Evolutionary conservation across 2,113 vertebrate species (phyloP).

Genomic region (Laticauda laticaudata): DNA sequence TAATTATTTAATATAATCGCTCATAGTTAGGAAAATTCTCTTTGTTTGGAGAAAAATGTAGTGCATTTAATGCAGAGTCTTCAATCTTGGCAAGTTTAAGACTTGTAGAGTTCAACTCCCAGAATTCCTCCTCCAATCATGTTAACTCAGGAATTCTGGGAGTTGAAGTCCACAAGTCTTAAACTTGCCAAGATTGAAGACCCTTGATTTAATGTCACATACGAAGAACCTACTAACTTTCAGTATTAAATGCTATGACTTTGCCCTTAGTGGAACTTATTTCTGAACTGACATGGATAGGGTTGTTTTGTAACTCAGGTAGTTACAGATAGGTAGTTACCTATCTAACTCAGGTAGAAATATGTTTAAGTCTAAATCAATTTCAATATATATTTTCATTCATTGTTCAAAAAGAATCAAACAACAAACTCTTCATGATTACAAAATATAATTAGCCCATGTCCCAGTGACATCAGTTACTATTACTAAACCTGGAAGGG

Average conservation of each 20-base stretch:
- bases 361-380: neutral
- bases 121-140: too few relatives aligned
- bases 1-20: neutral
- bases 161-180: too few relatives aligned
- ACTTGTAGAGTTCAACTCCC: too few relatives aligned
- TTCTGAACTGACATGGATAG: neutral
- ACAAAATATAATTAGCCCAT: conserved; percentile 28
- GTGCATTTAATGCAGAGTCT: neutral
- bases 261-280: neutral
- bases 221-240: neutral
- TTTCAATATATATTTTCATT: neutral
- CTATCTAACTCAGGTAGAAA: neutral
- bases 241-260: neutral
- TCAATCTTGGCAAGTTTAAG: too few relatives aligned
- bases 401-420: neutral
- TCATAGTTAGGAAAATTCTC: neutral
- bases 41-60: neutral
- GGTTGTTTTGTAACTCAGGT: neutral
- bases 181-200: too few relatives aligned
- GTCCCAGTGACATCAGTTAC: conserved; percentile 37
- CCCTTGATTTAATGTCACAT: neutral
- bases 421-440: conserved; percentile 39
- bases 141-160: too few relatives aligned
- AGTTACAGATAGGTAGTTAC: too few relatives aligned
- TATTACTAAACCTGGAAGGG: conserved; percentile 46